Base-by-base conservation (phyloP, 2,888 invertebrate genomes). In the Pheosia gnoma region DNA sequence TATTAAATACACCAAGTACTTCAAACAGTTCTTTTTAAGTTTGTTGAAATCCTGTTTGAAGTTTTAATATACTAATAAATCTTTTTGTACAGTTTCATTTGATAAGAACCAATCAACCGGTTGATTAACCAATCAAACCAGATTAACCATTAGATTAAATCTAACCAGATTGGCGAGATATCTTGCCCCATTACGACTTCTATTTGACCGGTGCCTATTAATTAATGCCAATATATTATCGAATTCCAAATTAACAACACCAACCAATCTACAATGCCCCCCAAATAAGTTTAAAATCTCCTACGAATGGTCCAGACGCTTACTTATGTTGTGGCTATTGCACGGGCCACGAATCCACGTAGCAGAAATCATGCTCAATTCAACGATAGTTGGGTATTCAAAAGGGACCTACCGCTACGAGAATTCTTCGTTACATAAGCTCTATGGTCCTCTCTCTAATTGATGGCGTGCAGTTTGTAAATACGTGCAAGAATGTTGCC, bases 401-500 rank as follows among this genome's bases (percentile, higher is more conserved):
- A 77, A 72, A 70, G 67, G 68, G 74, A 79, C 79, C 78, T 72
- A 77, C 81, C 78, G 77, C 75, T 74, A 75, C 73, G 75, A 67
- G 78, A 79, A 82, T 81, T 80, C 75, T 71, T 25, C 74, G 70
- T 76, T 71, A 67, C 61, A 62, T 76, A 75, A 78, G 74, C 77
- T 79, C 77, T 74, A 77, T 74, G 71, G 63, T 72, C 75, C 76
- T 79, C 75, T 81, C 75, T 82, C 84, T 87, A 88, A 89, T 89
- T 87, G 89, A 88, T 87, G 84, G 82, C 78, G 81, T 85, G 78
- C 78, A 72, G 81, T 81, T 81, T 76, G 75, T 73, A 75, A 82
- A 82, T 84, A 83, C 91, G 91, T 91, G 92, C 86, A 84, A 84
- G 91, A 88, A 91, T 90, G 90, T 80, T 80, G 83, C 79, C 81